A percentile compares a stretch with the other conserved stretches of the same genome.
Conservation (phyloP, 1,140 invertebrate species). For the Bombus fervidus region DNA sequence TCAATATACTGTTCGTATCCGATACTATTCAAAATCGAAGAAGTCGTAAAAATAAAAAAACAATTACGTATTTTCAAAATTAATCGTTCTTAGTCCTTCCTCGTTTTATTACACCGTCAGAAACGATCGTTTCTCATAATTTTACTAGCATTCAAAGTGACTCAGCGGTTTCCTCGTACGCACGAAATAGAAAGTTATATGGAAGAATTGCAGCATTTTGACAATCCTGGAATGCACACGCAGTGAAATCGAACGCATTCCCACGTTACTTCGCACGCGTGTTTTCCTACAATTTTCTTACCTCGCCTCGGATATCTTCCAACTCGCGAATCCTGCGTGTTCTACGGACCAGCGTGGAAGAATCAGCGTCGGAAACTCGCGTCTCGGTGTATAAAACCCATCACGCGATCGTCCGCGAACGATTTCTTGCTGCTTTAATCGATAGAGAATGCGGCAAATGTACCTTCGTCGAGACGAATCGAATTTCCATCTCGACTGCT, state of each 20-base stretch:
- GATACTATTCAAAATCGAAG: no score
- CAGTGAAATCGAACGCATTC: conserved; percentile 59
- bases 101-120: background rate
- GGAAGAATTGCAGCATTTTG: conserved; percentile 42
- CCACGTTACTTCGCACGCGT: conserved; percentile 10
- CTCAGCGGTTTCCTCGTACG: conserved; percentile 14
- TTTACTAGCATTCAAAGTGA: background rate
- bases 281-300: conserved; percentile 6
- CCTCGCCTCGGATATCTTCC: background rate
- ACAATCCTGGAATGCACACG: conserved; percentile 46
- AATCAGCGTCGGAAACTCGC: no score
- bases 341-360: background rate
- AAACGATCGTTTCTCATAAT: background rate
- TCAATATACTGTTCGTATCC: no score
- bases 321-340: background rate
- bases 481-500: background rate
- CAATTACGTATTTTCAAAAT: background rate
- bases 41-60: no score
- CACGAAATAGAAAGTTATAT: conserved; percentile 23
- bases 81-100: background rate
- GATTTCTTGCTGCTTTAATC: no score
- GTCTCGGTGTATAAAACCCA: background rate
- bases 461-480: background rate
- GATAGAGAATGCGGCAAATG: background rate
- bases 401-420: background rate